phyloP scores from a whole-genome alignment of 2,113 vertebrate genomes.

The Polypterus senegalus region DNA sequence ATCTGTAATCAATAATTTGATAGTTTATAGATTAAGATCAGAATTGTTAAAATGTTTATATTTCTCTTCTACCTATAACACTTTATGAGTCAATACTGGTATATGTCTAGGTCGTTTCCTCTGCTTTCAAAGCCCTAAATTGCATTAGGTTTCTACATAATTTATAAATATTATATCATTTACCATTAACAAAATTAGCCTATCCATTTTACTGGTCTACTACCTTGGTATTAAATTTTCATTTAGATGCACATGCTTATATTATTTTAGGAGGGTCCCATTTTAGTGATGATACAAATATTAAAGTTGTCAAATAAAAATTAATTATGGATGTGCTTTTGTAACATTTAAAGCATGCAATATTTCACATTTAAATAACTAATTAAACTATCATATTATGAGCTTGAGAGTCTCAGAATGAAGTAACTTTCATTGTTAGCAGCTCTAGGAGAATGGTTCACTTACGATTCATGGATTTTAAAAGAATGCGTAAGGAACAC shows the following conservation, averaged over 20 bases:
- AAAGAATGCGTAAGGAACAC: no score
- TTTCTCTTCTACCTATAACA: conserved; percentile 37
- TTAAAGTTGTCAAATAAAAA: no score
- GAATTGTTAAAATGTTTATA: conserved; percentile 61
- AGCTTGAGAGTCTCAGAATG: no score
- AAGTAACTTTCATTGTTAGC: no score
- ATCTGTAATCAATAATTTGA: conserved; percentile 46
- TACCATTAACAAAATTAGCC: conserved; percentile 44
- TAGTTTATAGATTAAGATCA: conserved; percentile 46
- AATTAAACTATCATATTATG: no score
- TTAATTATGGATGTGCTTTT: no score
- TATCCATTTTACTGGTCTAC: conserved; percentile 37
- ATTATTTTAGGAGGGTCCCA: no score
- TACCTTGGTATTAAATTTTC: conserved; percentile 28
- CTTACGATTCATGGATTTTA: no score
- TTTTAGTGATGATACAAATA: no score
- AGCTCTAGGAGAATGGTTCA: no score
- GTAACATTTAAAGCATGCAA: no score
- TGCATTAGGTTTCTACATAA: conserved; percentile 57
- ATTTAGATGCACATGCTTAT: background rate
- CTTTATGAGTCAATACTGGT: conserved; percentile 49
- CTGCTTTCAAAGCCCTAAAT: conserved; percentile 47
- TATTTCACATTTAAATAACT: no score
- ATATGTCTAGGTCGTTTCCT: conserved; percentile 40
- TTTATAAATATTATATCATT: conserved; percentile 42